Conservation (phyloP, 1,140 invertebrate species). For the Pygmarrhopalites habei region DNA sequence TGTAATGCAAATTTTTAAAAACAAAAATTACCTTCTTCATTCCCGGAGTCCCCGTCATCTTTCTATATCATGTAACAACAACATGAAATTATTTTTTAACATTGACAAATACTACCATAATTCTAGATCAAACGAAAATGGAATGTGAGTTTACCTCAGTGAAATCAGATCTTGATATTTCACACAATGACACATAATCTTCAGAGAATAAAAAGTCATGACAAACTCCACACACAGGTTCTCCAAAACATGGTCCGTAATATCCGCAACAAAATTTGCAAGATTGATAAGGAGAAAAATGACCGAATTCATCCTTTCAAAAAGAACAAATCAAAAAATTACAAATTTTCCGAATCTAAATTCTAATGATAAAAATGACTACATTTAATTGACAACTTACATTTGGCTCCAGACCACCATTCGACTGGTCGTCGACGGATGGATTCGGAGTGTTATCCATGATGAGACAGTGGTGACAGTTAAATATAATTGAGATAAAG, state of each 20-base stretch:
- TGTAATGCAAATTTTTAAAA: neutral
- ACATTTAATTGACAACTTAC: constrained; percentile 7
- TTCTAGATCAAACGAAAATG: constrained; percentile 30
- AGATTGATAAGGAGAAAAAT: constrained; percentile 48
- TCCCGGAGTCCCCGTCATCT: constrained; percentile 87
- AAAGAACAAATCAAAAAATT: neutral
- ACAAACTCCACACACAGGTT: constrained; percentile 86
- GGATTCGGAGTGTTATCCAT: constrained; percentile 23
- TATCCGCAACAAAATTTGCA: constrained; percentile 85
- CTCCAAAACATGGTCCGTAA: constrained; percentile 82
- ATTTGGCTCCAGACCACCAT: constrained; percentile 18
- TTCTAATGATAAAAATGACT: neutral
- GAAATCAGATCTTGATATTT: constrained; percentile 43
- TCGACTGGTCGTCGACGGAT: constrained; percentile 22
- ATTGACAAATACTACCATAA: constrained; percentile 17
- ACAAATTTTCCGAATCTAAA: neutral
- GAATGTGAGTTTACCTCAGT: constrained; percentile 13
- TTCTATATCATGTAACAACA: constrained; percentile 50
- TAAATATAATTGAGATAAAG: too few relatives aligned
- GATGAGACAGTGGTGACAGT: too few relatives aligned
- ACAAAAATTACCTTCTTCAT: constrained; percentile 69
- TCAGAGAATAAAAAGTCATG: constrained; percentile 83
- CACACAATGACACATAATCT: constrained; percentile 54
- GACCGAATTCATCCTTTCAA: neutral
- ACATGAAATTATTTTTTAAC: neutral